Percentiles rank a stretch among this genome's conserved stretches.
phyloP scores from a whole-genome alignment of 2,113 vertebrate genomes.

The Antennarius striatus region DNA sequence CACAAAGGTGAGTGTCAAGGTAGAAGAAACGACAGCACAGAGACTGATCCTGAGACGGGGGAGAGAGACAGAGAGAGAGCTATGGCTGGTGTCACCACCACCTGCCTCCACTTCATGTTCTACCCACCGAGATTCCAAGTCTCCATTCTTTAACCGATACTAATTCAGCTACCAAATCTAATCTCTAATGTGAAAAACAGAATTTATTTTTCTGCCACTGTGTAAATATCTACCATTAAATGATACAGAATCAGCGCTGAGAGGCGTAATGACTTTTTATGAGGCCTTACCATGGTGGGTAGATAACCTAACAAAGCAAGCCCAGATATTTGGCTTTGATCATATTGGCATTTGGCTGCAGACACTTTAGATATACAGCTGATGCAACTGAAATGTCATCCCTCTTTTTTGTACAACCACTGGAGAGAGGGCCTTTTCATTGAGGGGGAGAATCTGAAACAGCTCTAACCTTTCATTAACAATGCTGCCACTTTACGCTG shows the following conservation, averaged over 20 bases:
- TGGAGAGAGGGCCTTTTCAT: constrained; percentile 70
- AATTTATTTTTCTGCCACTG: constrained; percentile 52
- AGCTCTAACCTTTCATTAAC: constrained; percentile 76
- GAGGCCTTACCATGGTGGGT: constrained; percentile 57
- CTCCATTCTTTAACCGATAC: constrained; percentile 57
- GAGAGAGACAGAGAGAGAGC: constrained; percentile 21
- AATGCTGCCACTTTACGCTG: constrained; percentile 66
- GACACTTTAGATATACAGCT: constrained; percentile 73
- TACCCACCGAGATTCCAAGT: constrained; percentile 68
- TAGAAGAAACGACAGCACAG: constrained; percentile 39
- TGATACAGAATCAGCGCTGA: constrained; percentile 51
- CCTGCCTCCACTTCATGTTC: constrained; percentile 73
- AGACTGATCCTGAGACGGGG: constrained; percentile 32
- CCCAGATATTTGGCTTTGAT: constrained; percentile 69
- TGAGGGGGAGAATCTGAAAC: constrained; percentile 64
- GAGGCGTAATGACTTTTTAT: constrained; percentile 64
- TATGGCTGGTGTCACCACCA: constrained; percentile 70
- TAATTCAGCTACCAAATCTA: constrained; percentile 61
- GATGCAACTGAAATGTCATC: constrained; percentile 76
- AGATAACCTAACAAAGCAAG: constrained; percentile 64
- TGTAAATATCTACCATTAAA: constrained; percentile 73
- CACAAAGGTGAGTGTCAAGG: constrained; percentile 36
- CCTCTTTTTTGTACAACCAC: constrained; percentile 53
- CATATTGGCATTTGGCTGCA: constrained; percentile 70
- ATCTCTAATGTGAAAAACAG: constrained; percentile 64